phyloP scores from a whole-genome alignment of 2,113 vertebrate genomes.

The Enhydra lutris region DNA sequence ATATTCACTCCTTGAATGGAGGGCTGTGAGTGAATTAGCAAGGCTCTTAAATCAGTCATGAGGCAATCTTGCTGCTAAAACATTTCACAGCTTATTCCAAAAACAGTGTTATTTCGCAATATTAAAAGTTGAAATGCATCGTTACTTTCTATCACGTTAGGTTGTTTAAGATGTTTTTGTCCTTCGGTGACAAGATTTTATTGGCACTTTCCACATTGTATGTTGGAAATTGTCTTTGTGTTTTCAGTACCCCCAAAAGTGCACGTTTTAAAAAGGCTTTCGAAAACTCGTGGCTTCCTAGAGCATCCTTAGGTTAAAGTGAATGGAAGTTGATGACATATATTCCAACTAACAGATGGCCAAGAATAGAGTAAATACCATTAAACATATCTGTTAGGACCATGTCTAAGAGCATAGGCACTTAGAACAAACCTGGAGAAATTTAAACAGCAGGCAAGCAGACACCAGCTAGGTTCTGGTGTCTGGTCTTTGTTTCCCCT shows the following conservation, averaged over 20 bases:
- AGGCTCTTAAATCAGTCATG: not conserved
- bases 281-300: not conserved
- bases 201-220: not conserved
- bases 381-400: not conserved
- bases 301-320: not conserved
- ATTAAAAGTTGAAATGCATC: not conserved
- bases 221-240: not conserved
- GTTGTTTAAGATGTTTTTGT: not conserved
- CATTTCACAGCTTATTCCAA: not conserved
- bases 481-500: not conserved
- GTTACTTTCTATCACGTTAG: not conserved
- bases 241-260: not conserved
- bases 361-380: not conserved
- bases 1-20: not conserved
- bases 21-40: not conserved
- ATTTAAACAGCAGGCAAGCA: not conserved
- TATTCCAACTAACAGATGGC: not conserved
- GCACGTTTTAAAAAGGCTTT: not conserved
- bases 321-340: not conserved
- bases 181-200: not conserved
- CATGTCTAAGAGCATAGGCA: not conserved
- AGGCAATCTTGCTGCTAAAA: not conserved
- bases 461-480: not conserved
- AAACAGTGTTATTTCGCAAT: not conserved
- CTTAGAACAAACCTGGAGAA: not conserved